Evolutionary conservation across 2,888 invertebrate genomes (phyloP).

Genomic region (Leptinotarsa tumamoca): DNA sequence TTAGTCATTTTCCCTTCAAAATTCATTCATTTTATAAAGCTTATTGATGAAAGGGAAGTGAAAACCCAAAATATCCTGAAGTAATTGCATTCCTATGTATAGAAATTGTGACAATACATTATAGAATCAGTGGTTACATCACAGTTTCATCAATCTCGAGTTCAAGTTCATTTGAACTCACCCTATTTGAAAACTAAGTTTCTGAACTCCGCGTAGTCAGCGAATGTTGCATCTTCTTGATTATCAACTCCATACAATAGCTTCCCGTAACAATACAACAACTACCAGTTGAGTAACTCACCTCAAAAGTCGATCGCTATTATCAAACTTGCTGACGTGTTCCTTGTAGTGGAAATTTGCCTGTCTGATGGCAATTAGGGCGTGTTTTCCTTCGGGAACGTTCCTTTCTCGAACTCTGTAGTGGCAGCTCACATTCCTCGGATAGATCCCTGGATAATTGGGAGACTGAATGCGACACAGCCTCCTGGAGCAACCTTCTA

Average conservation of each 20-base stretch:
- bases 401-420: slow-evolving; percentile 65
- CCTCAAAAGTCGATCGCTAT: slow-evolving; percentile 81
- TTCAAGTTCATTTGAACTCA: background rate
- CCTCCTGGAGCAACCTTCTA: slow-evolving; percentile 80
- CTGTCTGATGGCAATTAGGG: slow-evolving; percentile 80
- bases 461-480: slow-evolving; percentile 82
- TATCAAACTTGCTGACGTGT: slow-evolving; percentile 81
- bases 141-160: too few species aligned
- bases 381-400: slow-evolving; percentile 78
- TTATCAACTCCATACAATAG: background rate
- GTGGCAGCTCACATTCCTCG: slow-evolving; percentile 80
- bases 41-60: too few species aligned
- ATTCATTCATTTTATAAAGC: too few species aligned
- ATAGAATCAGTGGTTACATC: too few species aligned
- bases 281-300: slow-evolving; percentile 64
- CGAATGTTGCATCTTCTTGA: background rate
- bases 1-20: too few species aligned
- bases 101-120: too few species aligned
- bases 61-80: too few species aligned
- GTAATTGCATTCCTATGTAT: too few species aligned
- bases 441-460: slow-evolving; percentile 91
- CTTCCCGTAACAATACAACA: background rate
- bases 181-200: background rate
- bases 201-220: background rate
- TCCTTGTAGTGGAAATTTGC: slow-evolving; percentile 84